Percentiles rank a stretch among this genome's conserved stretches.
phyloP scores from a whole-genome alignment of 2,888 invertebrate species.

The Drosophila neutralis region DNA sequence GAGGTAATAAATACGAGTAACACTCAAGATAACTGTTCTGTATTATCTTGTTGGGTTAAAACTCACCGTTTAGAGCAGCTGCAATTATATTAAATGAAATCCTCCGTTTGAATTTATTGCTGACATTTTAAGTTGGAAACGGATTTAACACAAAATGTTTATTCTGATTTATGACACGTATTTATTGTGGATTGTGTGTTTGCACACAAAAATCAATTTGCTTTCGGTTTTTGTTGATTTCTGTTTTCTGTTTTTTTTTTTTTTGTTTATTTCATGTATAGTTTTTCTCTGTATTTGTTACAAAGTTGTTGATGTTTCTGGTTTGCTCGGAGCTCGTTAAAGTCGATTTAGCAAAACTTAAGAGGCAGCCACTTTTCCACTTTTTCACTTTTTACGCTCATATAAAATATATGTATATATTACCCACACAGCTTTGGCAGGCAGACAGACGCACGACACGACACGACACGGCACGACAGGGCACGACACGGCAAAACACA shows the following conservation, averaged over 20 bases:
- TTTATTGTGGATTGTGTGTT: conserved; percentile 32
- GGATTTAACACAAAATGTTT: conserved; percentile 46
- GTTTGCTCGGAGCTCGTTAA: conserved; percentile 37
- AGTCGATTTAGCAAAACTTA: conserved; percentile 33
- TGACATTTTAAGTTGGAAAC: conserved; percentile 54
- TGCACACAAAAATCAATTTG: conserved; percentile 25
- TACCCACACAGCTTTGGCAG: conserved; percentile 2
- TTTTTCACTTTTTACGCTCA: conserved; percentile 23
- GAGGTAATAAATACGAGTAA: neutral
- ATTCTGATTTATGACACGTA: conserved; percentile 56
- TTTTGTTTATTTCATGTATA: conserved; percentile 11
- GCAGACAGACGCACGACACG: neutral
- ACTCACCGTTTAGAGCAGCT: conserved; percentile 66
- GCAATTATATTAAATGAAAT: conserved; percentile 46
- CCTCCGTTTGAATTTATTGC: conserved; percentile 56
- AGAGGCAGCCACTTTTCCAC: conserved; percentile 14
- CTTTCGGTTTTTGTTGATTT: neutral
- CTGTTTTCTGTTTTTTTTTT: neutral
- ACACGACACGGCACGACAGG: neutral
- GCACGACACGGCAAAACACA: conserved; percentile 4
- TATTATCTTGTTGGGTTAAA: neutral
- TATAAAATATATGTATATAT: conserved; percentile 7
- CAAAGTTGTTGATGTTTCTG: conserved; percentile 39
- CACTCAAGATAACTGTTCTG: neutral
- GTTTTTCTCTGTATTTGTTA: conserved; percentile 24